phyloP scores from a whole-genome alignment of 2,797 vertebrate genomes.

The Manis javanica region DNA sequence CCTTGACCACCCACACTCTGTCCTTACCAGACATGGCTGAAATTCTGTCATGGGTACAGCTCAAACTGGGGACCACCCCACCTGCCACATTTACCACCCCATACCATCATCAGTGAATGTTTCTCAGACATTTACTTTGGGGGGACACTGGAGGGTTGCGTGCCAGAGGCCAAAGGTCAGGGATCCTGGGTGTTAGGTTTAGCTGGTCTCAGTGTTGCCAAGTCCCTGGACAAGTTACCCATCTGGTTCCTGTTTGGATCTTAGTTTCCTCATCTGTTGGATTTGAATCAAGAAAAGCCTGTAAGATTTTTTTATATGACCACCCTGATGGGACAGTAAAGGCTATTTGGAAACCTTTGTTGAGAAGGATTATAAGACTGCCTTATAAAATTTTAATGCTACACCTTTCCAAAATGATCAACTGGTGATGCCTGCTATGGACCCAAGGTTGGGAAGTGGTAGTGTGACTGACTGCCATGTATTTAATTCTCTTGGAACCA shows the following conservation, averaged over 20 bases:
- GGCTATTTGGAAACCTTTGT: neutral
- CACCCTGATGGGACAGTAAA: neutral
- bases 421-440: neutral
- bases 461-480: neutral
- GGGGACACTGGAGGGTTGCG: neutral
- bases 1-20: neutral
- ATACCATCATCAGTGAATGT: neutral
- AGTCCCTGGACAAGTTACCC: neutral
- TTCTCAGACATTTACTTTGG: neutral
- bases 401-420: neutral
- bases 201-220: neutral
- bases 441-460: neutral
- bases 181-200: neutral
- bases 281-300: neutral
- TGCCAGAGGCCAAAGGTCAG: neutral
- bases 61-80: neutral
- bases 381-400: neutral
- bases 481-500: neutral
- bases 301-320: neutral
- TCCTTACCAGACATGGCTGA: neutral
- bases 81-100: neutral
- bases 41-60: neutral
- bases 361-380: neutral
- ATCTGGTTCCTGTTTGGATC: slow-evolving; percentile 10
- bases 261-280: neutral